These are phyloP conservation scores for Callionymus lyra DNA, from an alignment of 2,113 vertebrate species.

Conservation along the genomic window DNA sequence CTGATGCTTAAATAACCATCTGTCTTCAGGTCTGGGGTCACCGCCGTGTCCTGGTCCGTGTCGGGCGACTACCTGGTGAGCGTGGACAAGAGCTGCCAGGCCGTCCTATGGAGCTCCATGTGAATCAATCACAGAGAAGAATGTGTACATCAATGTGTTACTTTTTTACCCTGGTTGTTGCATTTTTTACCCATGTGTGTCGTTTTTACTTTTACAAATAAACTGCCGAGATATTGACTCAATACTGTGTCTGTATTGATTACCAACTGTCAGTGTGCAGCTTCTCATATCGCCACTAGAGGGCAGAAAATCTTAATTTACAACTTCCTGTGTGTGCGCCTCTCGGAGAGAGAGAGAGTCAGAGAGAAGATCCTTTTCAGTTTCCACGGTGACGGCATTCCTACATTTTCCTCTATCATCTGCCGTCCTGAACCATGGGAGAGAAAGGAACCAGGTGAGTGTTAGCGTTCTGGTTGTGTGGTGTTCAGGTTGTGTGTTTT, in stretches of 20 bases:
- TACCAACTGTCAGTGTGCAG: not conserved
- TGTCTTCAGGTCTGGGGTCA: conserved; percentile 34
- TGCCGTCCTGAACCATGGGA: conserved; percentile 37
- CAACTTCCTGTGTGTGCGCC: no score
- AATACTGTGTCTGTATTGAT: not conserved
- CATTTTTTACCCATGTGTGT: no score
- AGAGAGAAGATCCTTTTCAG: conserved; percentile 15
- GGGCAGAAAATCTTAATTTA: not conserved
- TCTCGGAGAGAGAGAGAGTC: conserved; percentile 6
- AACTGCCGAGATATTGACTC: not conserved
- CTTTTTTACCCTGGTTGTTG: no score
- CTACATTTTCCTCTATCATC: conserved; percentile 26
- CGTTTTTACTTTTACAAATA: not conserved
- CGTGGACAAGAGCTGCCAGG: conserved; percentile 72
- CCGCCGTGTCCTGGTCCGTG: conserved; percentile 76
- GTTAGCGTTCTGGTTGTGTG: not conserved
- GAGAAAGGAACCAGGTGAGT: conserved; percentile 58
- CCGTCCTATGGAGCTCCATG: conserved; percentile 75
- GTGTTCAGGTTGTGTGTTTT: no score
- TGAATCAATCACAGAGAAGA: no score
- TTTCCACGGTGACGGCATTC: conserved; percentile 55
- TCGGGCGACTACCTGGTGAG: conserved; percentile 74
- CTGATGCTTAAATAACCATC: not conserved
- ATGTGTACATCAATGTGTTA: no score
- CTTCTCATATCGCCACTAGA: not conserved